These are phyloP conservation scores for Hyla sarda DNA, from an alignment of 2,113 vertebrate species.

Conservation along the genomic window DNA sequence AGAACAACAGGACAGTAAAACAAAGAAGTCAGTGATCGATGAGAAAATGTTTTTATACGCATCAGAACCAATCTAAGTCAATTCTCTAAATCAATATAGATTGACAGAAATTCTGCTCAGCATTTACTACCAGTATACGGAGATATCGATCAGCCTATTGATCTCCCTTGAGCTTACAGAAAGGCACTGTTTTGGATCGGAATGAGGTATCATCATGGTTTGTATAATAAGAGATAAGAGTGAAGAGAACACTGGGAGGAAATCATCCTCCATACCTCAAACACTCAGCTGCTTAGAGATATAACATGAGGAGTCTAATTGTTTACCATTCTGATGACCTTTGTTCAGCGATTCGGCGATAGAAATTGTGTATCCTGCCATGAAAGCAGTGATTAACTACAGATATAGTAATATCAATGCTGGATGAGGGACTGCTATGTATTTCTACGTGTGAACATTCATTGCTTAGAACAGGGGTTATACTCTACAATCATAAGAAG, in stretches of 20 bases:
- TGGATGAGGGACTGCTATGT: background rate
- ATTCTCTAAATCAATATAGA: constrained; percentile 79
- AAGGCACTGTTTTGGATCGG: constrained; percentile 65
- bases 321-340: background rate
- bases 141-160: constrained; percentile 78
- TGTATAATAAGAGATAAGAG: constrained; percentile 26
- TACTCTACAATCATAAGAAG: background rate
- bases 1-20: constrained; percentile 72
- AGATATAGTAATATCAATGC: background rate
- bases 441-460: background rate
- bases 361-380: background rate
- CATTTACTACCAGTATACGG: constrained; percentile 81
- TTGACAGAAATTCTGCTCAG: constrained; percentile 81
- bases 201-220: constrained; percentile 33
- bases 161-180: constrained; percentile 70
- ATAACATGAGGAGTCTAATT: background rate
- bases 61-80: constrained; percentile 81
- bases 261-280: constrained; percentile 42
- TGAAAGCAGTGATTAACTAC: background rate
- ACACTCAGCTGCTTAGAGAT: background rate
- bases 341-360: background rate
- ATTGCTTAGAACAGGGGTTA: background rate
- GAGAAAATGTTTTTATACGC: constrained; percentile 81
- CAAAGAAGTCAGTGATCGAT: constrained; percentile 74
- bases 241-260: background rate